These are phyloP conservation scores for Sylvicola cinctus DNA, from an alignment of 2,888 invertebrate genomes.

Conservation along the genomic window DNA sequence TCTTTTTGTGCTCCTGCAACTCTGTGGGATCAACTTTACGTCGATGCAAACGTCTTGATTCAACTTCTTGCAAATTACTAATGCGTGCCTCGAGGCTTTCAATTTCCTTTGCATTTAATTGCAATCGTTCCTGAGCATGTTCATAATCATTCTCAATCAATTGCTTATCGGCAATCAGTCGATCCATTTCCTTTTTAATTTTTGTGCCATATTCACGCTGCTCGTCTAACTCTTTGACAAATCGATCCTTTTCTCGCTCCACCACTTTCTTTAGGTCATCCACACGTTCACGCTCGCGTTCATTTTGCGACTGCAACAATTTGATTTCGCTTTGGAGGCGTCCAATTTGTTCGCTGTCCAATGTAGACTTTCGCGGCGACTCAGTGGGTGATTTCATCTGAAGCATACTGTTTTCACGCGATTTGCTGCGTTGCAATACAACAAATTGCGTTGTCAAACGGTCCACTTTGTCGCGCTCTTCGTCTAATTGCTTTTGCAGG, in stretches of 20 bases:
- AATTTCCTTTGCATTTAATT: slow-evolving; percentile 18
- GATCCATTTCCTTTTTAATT: slow-evolving; percentile 23
- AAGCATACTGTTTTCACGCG: slow-evolving; percentile 13
- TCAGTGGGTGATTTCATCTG: slow-evolving; percentile 20
- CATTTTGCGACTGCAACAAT: slow-evolving; percentile 29
- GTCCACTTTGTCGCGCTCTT: slow-evolving; percentile 30
- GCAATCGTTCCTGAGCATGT: slow-evolving; percentile 18
- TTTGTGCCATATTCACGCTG: slow-evolving; percentile 24
- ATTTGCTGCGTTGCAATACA: slow-evolving; percentile 20
- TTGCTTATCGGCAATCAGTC: slow-evolving; percentile 20
- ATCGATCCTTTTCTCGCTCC: slow-evolving; percentile 25
- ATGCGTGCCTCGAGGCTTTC: slow-evolving; percentile 28
- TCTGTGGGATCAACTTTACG: slow-evolving; percentile 21
- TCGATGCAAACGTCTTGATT: slow-evolving; percentile 18
- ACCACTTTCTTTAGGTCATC: slow-evolving; percentile 26
- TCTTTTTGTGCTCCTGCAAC: slow-evolving; percentile 16
- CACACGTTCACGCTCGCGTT: slow-evolving; percentile 28
- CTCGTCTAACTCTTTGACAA: slow-evolving; percentile 21
- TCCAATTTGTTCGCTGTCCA: slow-evolving; percentile 28
- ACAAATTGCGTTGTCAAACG: slow-evolving; percentile 26
- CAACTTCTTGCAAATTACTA: slow-evolving; percentile 21
- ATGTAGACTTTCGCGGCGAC: slow-evolving; percentile 15
- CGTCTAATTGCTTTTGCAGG: slow-evolving; percentile 35
- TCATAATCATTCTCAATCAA: slow-evolving; percentile 19
- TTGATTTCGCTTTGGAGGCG: slow-evolving; percentile 30